These are phyloP conservation scores for Ondatra zibethicus DNA, from an alignment of 2,113 vertebrate species.

Conservation along the genomic window DNA sequence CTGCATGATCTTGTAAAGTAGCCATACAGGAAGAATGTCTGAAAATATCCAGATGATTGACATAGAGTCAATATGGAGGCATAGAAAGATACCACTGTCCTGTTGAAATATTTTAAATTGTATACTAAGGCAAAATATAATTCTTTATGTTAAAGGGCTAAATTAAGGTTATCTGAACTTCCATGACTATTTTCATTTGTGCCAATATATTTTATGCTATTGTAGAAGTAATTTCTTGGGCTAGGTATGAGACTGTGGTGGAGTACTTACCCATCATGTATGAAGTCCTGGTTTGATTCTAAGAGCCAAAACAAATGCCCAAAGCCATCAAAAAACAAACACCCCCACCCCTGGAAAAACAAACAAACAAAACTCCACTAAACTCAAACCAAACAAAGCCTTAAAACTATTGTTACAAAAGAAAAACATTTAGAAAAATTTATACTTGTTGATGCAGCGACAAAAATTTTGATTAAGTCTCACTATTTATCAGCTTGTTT, in stretches of 20 bases:
- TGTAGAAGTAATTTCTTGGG: neutral
- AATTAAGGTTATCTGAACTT: neutral
- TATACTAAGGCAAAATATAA: conserved; percentile 13
- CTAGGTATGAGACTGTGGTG: neutral
- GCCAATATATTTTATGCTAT: neutral
- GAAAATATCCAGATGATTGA: conserved; percentile 14
- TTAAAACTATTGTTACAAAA: neutral
- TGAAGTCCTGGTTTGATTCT: neutral
- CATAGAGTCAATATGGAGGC: neutral
- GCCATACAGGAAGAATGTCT: neutral
- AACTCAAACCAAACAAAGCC: neutral
- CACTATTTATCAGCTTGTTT: conserved; percentile 39
- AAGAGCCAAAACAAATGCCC: neutral
- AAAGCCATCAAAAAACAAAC: neutral
- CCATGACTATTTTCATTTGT: neutral
- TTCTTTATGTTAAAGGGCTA: neutral
- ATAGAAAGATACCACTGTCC: neutral
- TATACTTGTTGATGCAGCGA: neutral
- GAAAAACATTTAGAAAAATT: conserved; percentile 16
- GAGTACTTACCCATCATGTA: neutral
- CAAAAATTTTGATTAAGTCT: neutral
- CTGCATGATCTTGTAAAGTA: neutral
- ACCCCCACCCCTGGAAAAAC: neutral
- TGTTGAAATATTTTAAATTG: conserved; percentile 21
- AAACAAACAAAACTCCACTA: neutral